phyloP scores from a whole-genome alignment of 2,797 vertebrate genomes.

The Acanthurus tractus region DNA sequence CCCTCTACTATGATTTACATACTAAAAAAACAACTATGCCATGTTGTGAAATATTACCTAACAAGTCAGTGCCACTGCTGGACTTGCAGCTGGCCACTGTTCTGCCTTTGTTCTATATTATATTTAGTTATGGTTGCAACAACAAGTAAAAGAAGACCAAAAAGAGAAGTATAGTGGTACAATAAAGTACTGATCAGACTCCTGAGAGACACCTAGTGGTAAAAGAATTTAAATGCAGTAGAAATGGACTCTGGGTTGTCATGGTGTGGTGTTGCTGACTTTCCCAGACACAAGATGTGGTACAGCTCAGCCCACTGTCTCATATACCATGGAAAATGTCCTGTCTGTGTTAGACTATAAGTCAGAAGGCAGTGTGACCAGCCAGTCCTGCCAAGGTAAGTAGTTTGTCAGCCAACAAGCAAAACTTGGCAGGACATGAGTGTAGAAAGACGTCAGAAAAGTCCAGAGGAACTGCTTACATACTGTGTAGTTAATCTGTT shows the following conservation, averaged over 20 bases:
- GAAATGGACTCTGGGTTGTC: conserved; percentile 1
- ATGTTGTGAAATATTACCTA: background rate
- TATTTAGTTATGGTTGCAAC: background rate
- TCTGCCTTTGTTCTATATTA: background rate
- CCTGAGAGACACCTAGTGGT: conserved; percentile 65
- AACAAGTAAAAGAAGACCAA: background rate
- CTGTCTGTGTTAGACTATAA: background rate
- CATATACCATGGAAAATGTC: conserved; percentile 9
- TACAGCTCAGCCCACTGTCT: conserved; percentile 2
- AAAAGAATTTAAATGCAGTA: conserved; percentile 6
- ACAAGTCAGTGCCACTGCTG: conserved; percentile 3
- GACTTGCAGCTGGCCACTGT: background rate
- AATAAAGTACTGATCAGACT: background rate
- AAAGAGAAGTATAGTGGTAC: background rate
- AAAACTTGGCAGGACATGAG: conserved; percentile 4
- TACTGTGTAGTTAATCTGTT: background rate
- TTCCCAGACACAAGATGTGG: conserved; percentile 1
- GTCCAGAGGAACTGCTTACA: conserved; percentile 22
- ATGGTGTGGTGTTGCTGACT: background rate
- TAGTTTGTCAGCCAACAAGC: conserved; percentile 28
- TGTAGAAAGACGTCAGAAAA: conserved; percentile 9
- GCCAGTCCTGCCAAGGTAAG: conserved; percentile 8
- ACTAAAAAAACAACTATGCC: background rate
- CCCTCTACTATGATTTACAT: background rate
- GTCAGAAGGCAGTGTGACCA: conserved; percentile 1